Evolutionary conservation across 2,113 vertebrate genomes (phyloP).

Genomic region (Dicaeum eximium): DNA sequence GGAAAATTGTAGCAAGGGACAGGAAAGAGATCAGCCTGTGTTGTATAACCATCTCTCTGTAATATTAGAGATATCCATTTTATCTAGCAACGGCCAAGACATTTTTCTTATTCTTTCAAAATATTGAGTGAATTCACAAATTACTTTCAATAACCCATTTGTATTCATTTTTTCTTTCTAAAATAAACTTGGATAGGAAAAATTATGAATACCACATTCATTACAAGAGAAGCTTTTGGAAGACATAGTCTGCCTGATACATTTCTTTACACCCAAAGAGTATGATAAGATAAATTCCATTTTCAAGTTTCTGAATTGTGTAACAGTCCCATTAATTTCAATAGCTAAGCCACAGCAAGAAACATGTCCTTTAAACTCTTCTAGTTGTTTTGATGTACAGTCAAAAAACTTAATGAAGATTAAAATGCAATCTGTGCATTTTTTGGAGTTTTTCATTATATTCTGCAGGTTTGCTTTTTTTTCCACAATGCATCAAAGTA

Average conservation of each 20-base stretch:
- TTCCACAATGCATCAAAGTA: not conserved
- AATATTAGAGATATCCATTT: constrained; percentile 11
- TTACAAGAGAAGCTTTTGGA: not conserved
- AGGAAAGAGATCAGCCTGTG: not conserved
- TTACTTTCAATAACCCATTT: not conserved
- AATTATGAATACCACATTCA: constrained; percentile 25
- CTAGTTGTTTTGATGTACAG: not conserved
- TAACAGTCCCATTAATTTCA: not conserved
- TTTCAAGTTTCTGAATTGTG: not conserved
- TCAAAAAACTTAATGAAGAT: not conserved
- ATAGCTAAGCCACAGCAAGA: not conserved
- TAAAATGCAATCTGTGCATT: not conserved
- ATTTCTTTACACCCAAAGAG: not conserved
- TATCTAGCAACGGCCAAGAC: not conserved
- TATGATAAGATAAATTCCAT: constrained; percentile 7
- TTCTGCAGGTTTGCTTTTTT: not conserved
- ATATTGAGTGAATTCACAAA: constrained; percentile 18
- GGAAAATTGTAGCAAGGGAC: not conserved
- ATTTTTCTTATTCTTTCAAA: constrained; percentile 44
- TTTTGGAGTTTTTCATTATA: constrained; percentile 9
- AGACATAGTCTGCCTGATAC: not conserved
- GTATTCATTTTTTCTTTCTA: constrained; percentile 11
- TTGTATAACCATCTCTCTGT: not conserved
- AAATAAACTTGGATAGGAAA: constrained; percentile 33
- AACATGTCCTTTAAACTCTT: not conserved